phyloP scores from a whole-genome alignment of 2,113 vertebrate genomes.

The Probosciger aterrimus region DNA sequence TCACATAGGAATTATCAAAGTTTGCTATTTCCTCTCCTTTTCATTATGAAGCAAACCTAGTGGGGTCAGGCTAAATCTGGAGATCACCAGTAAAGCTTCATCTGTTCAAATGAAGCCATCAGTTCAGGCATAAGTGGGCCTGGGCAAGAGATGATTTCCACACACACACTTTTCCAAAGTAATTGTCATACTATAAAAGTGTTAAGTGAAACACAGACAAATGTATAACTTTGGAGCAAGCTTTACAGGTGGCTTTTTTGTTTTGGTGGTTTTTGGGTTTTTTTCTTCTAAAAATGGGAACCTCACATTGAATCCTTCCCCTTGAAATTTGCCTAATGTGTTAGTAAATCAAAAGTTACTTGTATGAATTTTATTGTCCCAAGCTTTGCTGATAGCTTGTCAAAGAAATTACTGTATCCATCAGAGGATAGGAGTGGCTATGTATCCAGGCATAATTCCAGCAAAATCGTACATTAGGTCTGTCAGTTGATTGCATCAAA shows the following conservation, averaged over 20 bases:
- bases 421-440: background rate
- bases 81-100: background rate
- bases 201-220: background rate
- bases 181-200: background rate
- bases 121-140: background rate
- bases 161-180: background rate
- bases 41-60: background rate
- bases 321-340: background rate
- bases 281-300: background rate
- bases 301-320: background rate
- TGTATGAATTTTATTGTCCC: background rate
- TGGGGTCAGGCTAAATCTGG: background rate
- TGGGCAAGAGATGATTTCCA: background rate
- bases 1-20: background rate
- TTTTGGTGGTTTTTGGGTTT: background rate
- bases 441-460: background rate
- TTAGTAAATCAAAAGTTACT: background rate
- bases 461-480: background rate
- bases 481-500: background rate
- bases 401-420: background rate
- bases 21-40: background rate
- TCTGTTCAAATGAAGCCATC: background rate
- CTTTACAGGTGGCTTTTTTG: background rate
- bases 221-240: background rate
- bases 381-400: background rate